Evolutionary conservation across 2,113 vertebrate genomes (phyloP), one percentile per base, ranked within the genome.

Genomic region (Pseudopipra pipra): DNA sequence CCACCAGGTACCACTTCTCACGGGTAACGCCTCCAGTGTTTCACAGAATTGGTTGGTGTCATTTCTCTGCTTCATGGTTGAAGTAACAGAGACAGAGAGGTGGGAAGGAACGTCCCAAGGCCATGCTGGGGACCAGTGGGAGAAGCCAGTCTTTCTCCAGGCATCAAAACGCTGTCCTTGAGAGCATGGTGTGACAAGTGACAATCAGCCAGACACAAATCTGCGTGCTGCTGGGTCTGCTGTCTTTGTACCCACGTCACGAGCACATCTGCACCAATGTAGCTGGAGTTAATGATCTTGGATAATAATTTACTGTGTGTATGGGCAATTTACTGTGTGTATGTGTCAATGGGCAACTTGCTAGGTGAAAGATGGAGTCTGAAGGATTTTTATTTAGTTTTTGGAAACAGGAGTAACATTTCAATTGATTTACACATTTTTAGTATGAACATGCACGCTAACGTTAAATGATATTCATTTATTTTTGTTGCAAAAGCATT

Each of bases 81-180:
- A 16, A 28, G 47, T n/a, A 37, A 24, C 44, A 5, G 61, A 59
- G 56, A 28, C 0, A 5, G 14, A 59, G 37, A 56, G 30, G n/a
- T 30, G 17, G 17, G 41, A 79, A 61, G 59, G 46, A 21, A 7
- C 0, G 0, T 1, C 9, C 35, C 46, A 18, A 51, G 33, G 51
- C 18, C 5, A 0, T 31, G 21, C 22, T 62, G 56, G 35, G 22
- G 11, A 33, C 31, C 0, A 0, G 28, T 30, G 18, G n/a, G 19
- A 66, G 70, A 65, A 49, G 47, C 24, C 3, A 49, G 47, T 33
- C 37, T 46, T 6, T 2, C 24, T 39, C 30, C n/a, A 35, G 63
- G 22, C 10, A 13, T 52, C 19, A 3, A 49, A 58, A 27, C 0
- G 1, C 31, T 1, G 1, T 37, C 31, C 21, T 66, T 17, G 30